These are phyloP conservation scores for Nasonia vitripennis DNA, from an alignment of 1,140 invertebrate species.

Conservation along the genomic window DNA sequence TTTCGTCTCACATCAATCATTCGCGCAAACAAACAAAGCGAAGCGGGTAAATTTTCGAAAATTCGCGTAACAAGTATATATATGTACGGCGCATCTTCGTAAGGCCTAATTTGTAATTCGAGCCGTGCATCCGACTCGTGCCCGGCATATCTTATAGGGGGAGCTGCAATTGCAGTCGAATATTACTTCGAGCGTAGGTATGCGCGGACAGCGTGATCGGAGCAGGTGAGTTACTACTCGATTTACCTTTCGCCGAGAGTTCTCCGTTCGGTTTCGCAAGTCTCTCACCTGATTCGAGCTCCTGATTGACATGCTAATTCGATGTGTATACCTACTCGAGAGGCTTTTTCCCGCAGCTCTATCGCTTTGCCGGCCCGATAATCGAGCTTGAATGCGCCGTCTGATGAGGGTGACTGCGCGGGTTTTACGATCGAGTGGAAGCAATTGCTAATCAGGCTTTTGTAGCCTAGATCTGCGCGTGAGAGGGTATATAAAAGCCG, in stretches of 20 bases:
- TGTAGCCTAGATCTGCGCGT: too few species aligned
- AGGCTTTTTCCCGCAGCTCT: too few species aligned
- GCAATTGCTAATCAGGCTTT: not conserved
- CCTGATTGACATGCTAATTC: not conserved
- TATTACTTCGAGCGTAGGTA: constrained; percentile 16
- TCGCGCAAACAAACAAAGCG: not conserved
- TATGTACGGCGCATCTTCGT: too few species aligned
- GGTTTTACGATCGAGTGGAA: not conserved
- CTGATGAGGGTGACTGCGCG: too few species aligned
- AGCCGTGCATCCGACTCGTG: not conserved
- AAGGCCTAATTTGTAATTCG: constrained; percentile 42
- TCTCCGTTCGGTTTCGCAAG: not conserved
- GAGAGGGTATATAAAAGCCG: too few species aligned
- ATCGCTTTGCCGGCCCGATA: too few species aligned
- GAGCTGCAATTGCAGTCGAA: constrained; percentile 12
- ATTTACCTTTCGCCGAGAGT: not conserved
- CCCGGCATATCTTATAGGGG: not conserved
- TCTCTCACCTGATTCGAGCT: not conserved
- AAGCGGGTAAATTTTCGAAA: not conserved
- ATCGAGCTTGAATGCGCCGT: not conserved
- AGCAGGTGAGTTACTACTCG: not conserved
- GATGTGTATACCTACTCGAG: too few species aligned
- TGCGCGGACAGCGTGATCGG: not conserved
- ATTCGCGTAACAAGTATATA: not conserved
- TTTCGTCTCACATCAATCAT: not conserved